Percentiles rank a stretch among this genome's conserved stretches.
Evolutionary conservation across 2,888 invertebrate species (phyloP).

Genomic region (Elysia crispata): DNA sequence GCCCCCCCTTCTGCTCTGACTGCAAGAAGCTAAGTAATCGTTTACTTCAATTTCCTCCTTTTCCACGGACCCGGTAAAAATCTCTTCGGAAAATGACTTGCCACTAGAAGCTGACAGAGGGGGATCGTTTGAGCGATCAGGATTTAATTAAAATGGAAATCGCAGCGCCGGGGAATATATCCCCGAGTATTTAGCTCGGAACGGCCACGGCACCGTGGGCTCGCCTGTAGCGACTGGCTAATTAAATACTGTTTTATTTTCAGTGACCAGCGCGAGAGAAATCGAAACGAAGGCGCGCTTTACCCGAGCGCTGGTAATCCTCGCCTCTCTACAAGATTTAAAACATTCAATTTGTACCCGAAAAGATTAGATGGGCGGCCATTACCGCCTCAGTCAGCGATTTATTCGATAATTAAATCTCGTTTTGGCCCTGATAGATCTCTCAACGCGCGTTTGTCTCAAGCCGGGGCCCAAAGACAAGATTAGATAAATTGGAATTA

Average conservation of each 20-base stretch:
- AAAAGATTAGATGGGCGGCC: slow-evolving; percentile 58
- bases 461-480: slow-evolving; percentile 51
- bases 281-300: slow-evolving; percentile 52
- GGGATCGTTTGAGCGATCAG: slow-evolving; percentile 56
- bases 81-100: slow-evolving; percentile 29
- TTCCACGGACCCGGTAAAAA: slow-evolving; percentile 18
- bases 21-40: slow-evolving; percentile 54
- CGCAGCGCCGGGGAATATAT: slow-evolving; percentile 46
- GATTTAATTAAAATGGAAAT: slow-evolving; percentile 64
- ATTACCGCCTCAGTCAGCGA: slow-evolving; percentile 57
- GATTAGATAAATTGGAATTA: slow-evolving; percentile 61
- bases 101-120: slow-evolving; percentile 30
- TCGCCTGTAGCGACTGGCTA: slow-evolving; percentile 51
- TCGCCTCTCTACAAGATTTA: slow-evolving; percentile 57
- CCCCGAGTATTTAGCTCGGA: slow-evolving; percentile 42
- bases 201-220: slow-evolving; percentile 34
- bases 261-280: slow-evolving; percentile 54
- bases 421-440: slow-evolving; percentile 57
- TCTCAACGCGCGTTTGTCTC: slow-evolving; percentile 54
- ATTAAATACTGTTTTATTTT: slow-evolving; percentile 61
- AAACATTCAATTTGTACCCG: slow-evolving; percentile 59
- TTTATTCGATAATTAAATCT: slow-evolving; percentile 61
- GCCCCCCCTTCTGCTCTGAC: slow-evolving; percentile 18
- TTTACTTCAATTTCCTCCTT: slow-evolving; percentile 57
- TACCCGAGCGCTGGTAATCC: slow-evolving; percentile 50